Conservation (phyloP, 1,140 invertebrate species). For the Zaprionus ghesquierei region DNA sequence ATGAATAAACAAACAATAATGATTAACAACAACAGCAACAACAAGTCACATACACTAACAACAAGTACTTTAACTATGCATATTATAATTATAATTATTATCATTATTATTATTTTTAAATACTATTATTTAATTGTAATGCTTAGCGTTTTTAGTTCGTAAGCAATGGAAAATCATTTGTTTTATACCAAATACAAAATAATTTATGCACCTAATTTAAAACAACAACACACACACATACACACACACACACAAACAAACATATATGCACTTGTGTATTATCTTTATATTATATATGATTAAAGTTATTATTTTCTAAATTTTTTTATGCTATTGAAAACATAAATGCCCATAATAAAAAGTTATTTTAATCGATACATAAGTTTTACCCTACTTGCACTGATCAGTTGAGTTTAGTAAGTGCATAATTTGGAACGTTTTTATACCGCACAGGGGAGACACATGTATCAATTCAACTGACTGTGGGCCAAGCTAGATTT, state of each 20-base stretch:
- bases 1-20: not conserved
- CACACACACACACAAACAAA: constrained; percentile 30
- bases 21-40: constrained; percentile 48
- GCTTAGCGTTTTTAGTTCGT: constrained; percentile 55
- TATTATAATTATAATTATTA: constrained; percentile 5
- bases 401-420: not conserved
- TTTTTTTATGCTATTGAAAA: constrained; percentile 28
- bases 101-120: constrained; percentile 29
- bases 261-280: constrained; percentile 62
- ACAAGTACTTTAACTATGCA: constrained; percentile 44
- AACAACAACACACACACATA: constrained; percentile 8
- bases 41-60: constrained; percentile 66
- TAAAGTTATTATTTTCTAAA: constrained; percentile 34
- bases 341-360: constrained; percentile 38
- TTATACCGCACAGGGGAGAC: not conserved
- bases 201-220: constrained; percentile 54
- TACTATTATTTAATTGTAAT: constrained; percentile 69
- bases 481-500: not conserved
- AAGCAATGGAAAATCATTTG: constrained; percentile 60
- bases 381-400: not conserved
- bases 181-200: constrained; percentile 75
- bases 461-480: not conserved
- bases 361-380: constrained; percentile 9
- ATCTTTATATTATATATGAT: constrained; percentile 59
- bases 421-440: not conserved